Evolutionary conservation across 2,113 vertebrate species (phyloP), one percentile per base, ranked within the genome.

Genomic region (Lasiurus cinereus): DNA sequence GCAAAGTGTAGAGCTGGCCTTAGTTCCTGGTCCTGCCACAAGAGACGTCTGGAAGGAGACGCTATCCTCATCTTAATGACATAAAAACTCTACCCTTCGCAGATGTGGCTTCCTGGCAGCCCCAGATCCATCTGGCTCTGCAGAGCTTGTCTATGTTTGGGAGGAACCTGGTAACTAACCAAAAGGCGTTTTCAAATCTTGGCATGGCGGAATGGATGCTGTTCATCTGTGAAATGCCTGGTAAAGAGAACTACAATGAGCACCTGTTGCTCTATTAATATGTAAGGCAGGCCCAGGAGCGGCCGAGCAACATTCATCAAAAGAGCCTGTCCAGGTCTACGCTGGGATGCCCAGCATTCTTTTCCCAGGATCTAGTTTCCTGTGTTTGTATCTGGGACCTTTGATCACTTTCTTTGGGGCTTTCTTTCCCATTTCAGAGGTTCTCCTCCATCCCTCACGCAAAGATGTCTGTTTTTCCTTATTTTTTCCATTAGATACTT

Each of bases 121-220:
- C 31, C 50, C 27, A 52, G 13, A 77, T 54, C 36, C 77, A 73
- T 69, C 24, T 14, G 74, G 48, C 43, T 69, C 31, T 27, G n/a
- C 4, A 6, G 16, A 3, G 6, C 86, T 74, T 39, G 39, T 43
- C 73, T 70, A 0, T 14, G 18, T 77, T 48, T 91, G 67, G n/a
- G 52, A 56, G 27, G 46, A 54, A 31, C 36, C 83, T 93, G 88
- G 67, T 77, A 77, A 69, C 18, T 13, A 50, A 89, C 64, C 29
- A 18, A 88, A 91, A 91, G 83, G 33, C 27, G 50, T 36, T 33
- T 76, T 94, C 70, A 64, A 88, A 86, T 43, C 8, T 48, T 62
- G 73, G 43, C 31, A 3, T 43, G 16, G 27, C 76, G 22, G 29
- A 56, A 22, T 13, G 1, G 43, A 86, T 83, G 50, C 27, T 43